Evolutionary conservation across 2,888 invertebrate genomes (phyloP), one percentile per base, ranked within the genome.

Genomic region (Acleris emargana): DNA sequence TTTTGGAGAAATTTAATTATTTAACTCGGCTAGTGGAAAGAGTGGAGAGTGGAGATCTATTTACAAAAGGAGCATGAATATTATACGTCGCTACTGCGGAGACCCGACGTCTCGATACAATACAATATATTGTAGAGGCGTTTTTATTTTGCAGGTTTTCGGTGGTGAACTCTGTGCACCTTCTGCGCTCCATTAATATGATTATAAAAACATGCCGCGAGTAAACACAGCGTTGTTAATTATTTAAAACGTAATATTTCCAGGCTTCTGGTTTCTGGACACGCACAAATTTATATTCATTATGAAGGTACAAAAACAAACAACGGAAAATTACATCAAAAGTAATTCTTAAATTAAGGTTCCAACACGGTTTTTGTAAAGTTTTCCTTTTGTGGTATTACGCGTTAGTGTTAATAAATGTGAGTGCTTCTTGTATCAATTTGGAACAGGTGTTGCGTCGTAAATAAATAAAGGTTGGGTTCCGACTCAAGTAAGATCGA

Each of bases 1-100:
- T 58, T 64, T 68, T 68, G 69, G 66, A 69, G 67, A 72, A 72
- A 77, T 77, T 76, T 76, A 77, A 79, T 81, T 79, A 79, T 73
- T 72, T 70, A 74, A 80, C 74, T 72, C 74, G 73, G 72, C 63
- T 72, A 68, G 72, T 70, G 73, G 71, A 73, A 75, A 74, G 61
- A 64, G 45, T 51, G 53, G 16, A 64, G 49, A 64, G 50, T n/a
- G 4, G 32, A 38, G 38, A 64, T 68, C 62, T 54, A 38, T 61
- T 47, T 50, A 25, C 59, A 51, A 64, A 67, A 68, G 54, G 38
- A 9, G 45, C 61, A 50, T 58, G 62, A 66, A 61, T 66, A 61
- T 52, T 64, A 22, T 57, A 64, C 58, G 59, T 17, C 17, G 51
- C 51, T 45, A 32, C 64, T 64, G 64, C 32, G 55, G 51, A 50